A percentile compares a stretch with the other conserved stretches of the same genome.
Conservation (phyloP, 2,113 vertebrate species). For the Alces alces region DNA sequence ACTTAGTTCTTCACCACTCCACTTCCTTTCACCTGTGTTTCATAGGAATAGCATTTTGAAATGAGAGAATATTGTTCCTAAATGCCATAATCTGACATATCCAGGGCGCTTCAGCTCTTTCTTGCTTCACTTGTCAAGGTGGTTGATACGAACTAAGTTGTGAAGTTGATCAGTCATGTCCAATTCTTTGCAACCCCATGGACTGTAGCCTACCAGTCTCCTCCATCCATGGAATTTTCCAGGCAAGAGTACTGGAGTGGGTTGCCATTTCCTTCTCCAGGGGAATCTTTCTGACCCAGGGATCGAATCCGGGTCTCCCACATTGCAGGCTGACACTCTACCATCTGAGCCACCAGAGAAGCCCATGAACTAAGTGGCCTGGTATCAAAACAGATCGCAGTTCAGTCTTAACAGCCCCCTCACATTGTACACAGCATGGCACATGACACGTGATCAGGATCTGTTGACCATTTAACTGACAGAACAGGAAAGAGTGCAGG, state of each 20-base stretch:
- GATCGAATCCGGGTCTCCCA: accelerated
- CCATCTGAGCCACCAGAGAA: not conserved
- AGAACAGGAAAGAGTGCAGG: not conserved
- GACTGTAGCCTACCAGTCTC: not conserved
- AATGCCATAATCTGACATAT: not conserved
- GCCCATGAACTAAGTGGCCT: not conserved
- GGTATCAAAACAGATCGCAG: not conserved
- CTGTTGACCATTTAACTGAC: not conserved
- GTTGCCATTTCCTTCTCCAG: not conserved
- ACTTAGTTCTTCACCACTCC: not conserved
- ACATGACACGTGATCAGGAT: accelerated
- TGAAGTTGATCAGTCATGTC: not conserved
- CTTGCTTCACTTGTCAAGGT: not conserved
- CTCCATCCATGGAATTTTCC: not conserved
- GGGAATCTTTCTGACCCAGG: not conserved
- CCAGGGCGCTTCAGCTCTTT: not conserved
- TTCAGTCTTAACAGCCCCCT: not conserved
- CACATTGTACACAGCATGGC: too few relatives aligned
- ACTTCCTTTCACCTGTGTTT: not conserved
- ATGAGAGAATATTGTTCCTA: not conserved
- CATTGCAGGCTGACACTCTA: not conserved
- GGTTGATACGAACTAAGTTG: not conserved
- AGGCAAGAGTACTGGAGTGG: not conserved
- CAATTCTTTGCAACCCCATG: not conserved
- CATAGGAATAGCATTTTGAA: not conserved